Base-by-base conservation (phyloP, 2,113 vertebrate genomes). In the Takifugu bimaculatus region DNA sequence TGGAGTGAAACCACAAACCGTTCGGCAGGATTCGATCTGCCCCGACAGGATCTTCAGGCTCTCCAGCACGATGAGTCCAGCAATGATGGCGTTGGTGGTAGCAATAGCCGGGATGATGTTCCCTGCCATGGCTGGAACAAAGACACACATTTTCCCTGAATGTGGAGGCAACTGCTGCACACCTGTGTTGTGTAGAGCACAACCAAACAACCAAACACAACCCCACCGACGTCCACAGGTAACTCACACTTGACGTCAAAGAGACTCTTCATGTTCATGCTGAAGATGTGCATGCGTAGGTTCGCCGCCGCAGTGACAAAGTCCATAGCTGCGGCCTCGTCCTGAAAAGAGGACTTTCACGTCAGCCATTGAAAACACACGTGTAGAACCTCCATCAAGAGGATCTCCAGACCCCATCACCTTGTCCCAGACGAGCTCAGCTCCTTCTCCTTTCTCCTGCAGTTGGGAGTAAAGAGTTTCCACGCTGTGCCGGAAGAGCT, bases 51-150 rank as follows among this genome's bases (percentile, higher is more conserved):
- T 93, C 91, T 98, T 98, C 76, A 99, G 86, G 1, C 90, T 94
- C 78, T 99, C 92, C 80, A 99, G 84, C 42, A 98, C 97, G 26
- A 99, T 98, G 65, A 98, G 93, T 5, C 96, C 97, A 26, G 97
- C 96, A 39, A 99, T 99, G 48, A 99, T 87, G 0, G 97, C 96
- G 47, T 99, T 99, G 67, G 97, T 99, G n/a, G 97, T 99, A 26
- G 97, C 96, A 26, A 98, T 97, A 42, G 97, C 97, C 57, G 97
- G 96, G 74, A 99, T 99, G 67, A 99, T 99, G 83, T 99, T 99
- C 13, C 97, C 97, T 10, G 97, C 97, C 96, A 98, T 99, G 55
- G 96, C 96, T 99, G 81, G n/a, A 81, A 68, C 20, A 58, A 25
- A 50, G 7, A 51, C 42, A 60, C 7, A 39, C 35, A 10, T 39